phyloP scores from a whole-genome alignment of 2,888 invertebrate genomes.

The Xylocampa areola region DNA sequence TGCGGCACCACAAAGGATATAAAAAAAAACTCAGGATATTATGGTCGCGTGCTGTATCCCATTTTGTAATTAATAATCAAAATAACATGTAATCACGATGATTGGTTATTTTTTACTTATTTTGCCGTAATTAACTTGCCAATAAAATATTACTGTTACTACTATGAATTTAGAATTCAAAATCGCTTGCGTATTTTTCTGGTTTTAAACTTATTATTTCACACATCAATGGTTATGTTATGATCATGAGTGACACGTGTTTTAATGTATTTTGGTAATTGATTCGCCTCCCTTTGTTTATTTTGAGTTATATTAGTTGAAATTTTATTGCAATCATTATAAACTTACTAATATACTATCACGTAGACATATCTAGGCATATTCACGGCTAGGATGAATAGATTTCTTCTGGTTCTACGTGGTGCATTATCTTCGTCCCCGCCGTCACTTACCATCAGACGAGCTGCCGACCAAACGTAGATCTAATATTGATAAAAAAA shows the following conservation, averaged over 20 bases:
- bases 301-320: conserved; percentile 1
- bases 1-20: no score
- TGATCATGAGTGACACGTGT: conserved; percentile 41
- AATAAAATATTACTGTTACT: neutral
- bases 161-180: neutral
- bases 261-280: conserved; percentile 32
- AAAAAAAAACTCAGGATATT: conserved; percentile 8
- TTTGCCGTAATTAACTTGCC: neutral
- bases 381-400: no score
- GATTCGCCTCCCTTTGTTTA: conserved; percentile 33
- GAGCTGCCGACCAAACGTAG: no score
- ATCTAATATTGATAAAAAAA: no score
- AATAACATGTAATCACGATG: conserved; percentile 29
- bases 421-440: no score
- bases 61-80: conserved; percentile 26
- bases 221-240: conserved; percentile 38
- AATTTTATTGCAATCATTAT: neutral
- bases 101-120: conserved; percentile 27
- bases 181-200: neutral
- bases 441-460: no score
- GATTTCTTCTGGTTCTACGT: no score
- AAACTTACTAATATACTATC: neutral
- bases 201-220: conserved; percentile 28
- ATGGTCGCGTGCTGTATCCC: conserved; percentile 23
- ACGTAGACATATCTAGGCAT: no score